A percentile compares a stretch with the other conserved stretches of the same genome.
Conservation (phyloP, 2,888 invertebrate species). For the Orthosia incerta region DNA sequence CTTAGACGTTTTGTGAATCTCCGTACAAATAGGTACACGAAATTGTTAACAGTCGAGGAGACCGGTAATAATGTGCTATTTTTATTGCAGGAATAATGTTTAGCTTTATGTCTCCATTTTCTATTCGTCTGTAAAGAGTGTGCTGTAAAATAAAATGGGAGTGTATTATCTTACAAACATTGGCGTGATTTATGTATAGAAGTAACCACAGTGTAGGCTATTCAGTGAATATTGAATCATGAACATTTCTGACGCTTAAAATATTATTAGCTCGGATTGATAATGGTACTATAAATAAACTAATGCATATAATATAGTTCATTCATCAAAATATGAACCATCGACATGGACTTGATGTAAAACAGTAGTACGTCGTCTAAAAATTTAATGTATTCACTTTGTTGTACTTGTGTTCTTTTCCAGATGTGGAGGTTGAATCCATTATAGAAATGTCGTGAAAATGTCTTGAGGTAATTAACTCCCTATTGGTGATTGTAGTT, state of each 20-base stretch:
- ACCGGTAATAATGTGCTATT: constrained; percentile 34
- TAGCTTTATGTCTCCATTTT: constrained; percentile 29
- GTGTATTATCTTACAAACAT: constrained; percentile 41
- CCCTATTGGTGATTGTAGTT: constrained; percentile 90
- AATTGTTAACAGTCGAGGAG: constrained; percentile 29
- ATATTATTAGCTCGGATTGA: constrained; percentile 34
- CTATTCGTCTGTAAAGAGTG: constrained; percentile 17
- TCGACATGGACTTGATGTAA: constrained; percentile 89
- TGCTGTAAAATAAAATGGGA: constrained; percentile 38
- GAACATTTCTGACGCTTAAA: constrained; percentile 26
- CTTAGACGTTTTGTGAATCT: constrained; percentile 21
- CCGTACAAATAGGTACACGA: constrained; percentile 29
- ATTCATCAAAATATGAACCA: constrained; percentile 62
- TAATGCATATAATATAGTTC: constrained; percentile 45
- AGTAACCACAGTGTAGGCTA: constrained; percentile 32
- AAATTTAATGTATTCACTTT: constrained; percentile 88
- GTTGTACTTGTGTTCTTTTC: constrained; percentile 91
- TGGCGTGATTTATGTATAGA: constrained; percentile 32
- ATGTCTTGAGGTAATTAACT: constrained; percentile 91
- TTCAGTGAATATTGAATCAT: constrained; percentile 25
- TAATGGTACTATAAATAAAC: constrained; percentile 59
- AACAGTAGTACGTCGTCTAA: constrained; percentile 86
- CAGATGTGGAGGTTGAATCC: constrained; percentile 91
- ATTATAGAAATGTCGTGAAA: constrained; percentile 90
- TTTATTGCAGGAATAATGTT: constrained; percentile 56